Percentiles rank a stretch among this genome's conserved stretches.
Conservation (phyloP, 2,797 vertebrate species). For the Spea hammondii region DNA sequence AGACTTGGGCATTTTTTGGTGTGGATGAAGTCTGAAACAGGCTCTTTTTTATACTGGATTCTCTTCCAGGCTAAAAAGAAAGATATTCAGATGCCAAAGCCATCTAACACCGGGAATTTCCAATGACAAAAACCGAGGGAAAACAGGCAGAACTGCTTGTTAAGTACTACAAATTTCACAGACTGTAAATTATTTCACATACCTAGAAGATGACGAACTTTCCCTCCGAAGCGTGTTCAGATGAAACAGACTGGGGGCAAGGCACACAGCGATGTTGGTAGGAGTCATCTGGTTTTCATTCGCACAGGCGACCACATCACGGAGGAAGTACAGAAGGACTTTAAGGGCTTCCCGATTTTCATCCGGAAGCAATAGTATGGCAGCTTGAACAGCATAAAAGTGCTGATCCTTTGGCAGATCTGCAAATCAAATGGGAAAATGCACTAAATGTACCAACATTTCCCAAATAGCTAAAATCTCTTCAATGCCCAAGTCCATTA, state of each 20-base stretch:
- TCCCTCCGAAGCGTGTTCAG: conserved; percentile 77
- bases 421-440: conserved; percentile 51
- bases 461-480: no score
- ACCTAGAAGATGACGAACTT: conserved; percentile 69
- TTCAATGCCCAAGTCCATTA: no score
- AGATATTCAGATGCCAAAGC: no score
- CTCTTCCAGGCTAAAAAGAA: no score
- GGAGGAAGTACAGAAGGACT: conserved; percentile 79
- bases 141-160: no score
- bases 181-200: conserved; percentile 2
- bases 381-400: conserved; percentile 77
- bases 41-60: no score
- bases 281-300: conserved; percentile 88
- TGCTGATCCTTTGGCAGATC: conserved; percentile 84
- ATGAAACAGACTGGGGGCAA: conserved; percentile 86
- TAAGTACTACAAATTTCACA: no score
- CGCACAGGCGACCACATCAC: conserved; percentile 77
- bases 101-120: no score
- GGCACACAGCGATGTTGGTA: conserved; percentile 83
- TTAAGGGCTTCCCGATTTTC: conserved; percentile 82
- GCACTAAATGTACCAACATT: not conserved
- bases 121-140: no score
- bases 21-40: no score
- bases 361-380: conserved; percentile 81
- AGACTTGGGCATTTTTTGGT: no score